Evolutionary conservation across 2,888 invertebrate species (phyloP).

Genomic region (Stomorhina lunata): DNA sequence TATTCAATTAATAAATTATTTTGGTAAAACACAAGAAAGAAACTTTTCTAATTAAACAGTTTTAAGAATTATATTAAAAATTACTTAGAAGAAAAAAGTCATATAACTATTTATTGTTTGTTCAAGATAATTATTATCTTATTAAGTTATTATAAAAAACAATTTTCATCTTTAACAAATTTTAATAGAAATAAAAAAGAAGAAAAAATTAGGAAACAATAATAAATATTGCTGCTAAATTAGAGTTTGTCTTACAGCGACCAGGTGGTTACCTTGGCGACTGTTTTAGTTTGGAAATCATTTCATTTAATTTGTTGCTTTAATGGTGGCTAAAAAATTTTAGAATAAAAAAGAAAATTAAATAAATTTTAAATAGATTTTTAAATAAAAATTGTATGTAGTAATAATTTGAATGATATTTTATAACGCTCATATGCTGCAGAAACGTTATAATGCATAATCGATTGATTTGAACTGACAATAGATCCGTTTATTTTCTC

Average conservation of each 20-base stretch:
- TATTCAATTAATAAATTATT: no score
- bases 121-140: not conserved
- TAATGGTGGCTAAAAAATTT: conserved; percentile 72
- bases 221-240: conserved; percentile 42
- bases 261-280: not conserved
- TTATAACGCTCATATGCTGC: no score
- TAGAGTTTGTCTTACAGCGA: conserved; percentile 27
- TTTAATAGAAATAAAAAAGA: conserved; percentile 1
- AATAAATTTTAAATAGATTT: not conserved
- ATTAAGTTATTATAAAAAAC: conserved; percentile 1
- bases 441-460: no score
- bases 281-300: conserved; percentile 1
- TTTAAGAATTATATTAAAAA: no score
- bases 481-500: no score
- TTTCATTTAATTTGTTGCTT: conserved; percentile 74
- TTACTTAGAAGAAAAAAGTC: no score
- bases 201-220: not conserved
- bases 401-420: not conserved
- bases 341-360: not conserved
- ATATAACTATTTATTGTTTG: no score
- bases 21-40: no score
- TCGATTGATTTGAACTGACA: no score
- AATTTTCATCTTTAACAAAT: conserved; percentile 10
- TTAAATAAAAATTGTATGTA: not conserved
- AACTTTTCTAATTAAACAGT: no score